These are phyloP conservation scores for Clinocottus analis DNA, from an alignment of 2,113 vertebrate species.

Conservation along the genomic window DNA sequence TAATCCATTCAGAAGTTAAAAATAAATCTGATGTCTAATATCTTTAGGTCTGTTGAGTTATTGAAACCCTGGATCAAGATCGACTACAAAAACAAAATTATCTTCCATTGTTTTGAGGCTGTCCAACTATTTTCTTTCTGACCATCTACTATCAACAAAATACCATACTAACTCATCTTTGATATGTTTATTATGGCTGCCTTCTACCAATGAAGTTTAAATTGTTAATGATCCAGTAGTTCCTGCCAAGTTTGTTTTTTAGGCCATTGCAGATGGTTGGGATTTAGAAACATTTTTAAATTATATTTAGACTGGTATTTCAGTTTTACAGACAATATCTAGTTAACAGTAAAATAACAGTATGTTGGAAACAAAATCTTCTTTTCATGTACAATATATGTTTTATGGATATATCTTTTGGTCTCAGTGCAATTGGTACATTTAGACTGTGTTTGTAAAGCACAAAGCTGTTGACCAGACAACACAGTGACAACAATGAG, in stretches of 20 bases:
- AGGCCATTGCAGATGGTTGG: not conserved
- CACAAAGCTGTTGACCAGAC: conserved; percentile 35
- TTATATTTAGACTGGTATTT: not conserved
- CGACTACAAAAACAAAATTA: not conserved
- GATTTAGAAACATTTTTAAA: not conserved
- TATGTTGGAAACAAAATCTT: not conserved
- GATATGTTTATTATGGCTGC: not conserved
- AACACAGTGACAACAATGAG: conserved; percentile 26
- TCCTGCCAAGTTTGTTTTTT: not conserved
- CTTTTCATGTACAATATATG: not conserved
- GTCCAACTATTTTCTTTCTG: not conserved
- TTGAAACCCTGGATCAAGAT: not conserved
- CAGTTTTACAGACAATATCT: not conserved
- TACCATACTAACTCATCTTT: not conserved
- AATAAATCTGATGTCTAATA: too few relatives aligned
- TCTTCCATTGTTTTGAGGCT: not conserved
- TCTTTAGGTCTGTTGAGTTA: not conserved
- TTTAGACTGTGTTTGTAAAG: conserved; percentile 14
- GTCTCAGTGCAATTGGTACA: not conserved
- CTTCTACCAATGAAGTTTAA: not conserved
- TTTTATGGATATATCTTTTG: not conserved
- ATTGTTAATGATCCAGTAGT: not conserved
- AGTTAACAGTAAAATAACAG: not conserved
- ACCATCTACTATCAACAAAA: not conserved
- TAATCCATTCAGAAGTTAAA: not conserved